These are phyloP conservation scores for Triplophysa yarkandensis DNA, from an alignment of 2,797 vertebrate genomes.

Conservation along the genomic window DNA sequence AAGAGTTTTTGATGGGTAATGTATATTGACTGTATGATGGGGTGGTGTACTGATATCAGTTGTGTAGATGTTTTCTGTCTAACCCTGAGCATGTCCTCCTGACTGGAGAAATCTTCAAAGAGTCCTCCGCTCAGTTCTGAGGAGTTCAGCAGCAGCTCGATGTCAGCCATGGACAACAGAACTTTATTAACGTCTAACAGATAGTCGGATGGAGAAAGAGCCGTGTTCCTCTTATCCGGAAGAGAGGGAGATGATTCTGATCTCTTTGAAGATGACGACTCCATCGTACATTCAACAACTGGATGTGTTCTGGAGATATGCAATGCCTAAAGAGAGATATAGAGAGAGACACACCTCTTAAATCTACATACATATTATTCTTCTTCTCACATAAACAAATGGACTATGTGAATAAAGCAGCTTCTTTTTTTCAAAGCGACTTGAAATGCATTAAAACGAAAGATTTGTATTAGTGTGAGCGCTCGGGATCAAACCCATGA, in stretches of 20 bases:
- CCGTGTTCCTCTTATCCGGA: slow-evolving; percentile 49
- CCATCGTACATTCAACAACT: slow-evolving; percentile 59
- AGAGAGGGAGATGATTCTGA: slow-evolving; percentile 49
- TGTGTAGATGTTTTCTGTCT: slow-evolving; percentile 1
- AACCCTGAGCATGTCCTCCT: slow-evolving; percentile 91
- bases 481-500: too few relatives aligned
- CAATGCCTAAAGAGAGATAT: slow-evolving; percentile 69
- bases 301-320: slow-evolving; percentile 70
- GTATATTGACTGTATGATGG: neutral
- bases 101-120: slow-evolving; percentile 89
- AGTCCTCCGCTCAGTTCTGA: slow-evolving; percentile 84
- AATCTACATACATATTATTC: too few relatives aligned
- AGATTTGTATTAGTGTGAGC: too few relatives aligned
- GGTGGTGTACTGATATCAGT: neutral
- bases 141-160: slow-evolving; percentile 87
- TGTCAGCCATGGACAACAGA: slow-evolving; percentile 86
- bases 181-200: slow-evolving; percentile 91
- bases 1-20: neutral
- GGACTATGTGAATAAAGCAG: too few relatives aligned
- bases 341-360: neutral
- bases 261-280: slow-evolving; percentile 66
- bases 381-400: too few relatives aligned
- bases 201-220: slow-evolving; percentile 81
- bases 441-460: too few relatives aligned
- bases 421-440: too few relatives aligned